phyloP scores from a whole-genome alignment of 30 jellyfish, hydroid and myxozoan genomes.

The Aurelia sp. region DNA sequence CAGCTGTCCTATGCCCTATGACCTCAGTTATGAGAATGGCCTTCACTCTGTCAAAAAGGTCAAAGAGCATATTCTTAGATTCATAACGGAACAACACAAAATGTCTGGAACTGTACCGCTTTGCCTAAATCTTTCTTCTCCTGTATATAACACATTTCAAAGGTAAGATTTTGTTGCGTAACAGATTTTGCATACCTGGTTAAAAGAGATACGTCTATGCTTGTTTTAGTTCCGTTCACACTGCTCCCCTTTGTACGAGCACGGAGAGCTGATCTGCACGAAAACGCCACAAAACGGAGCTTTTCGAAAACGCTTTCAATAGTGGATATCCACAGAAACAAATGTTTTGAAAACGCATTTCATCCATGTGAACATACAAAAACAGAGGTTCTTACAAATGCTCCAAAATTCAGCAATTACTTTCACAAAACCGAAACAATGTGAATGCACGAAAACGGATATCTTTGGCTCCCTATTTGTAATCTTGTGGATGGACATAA shows the following conservation, averaged over 20 bases:
- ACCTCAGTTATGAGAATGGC: slow-evolving; percentile 85
- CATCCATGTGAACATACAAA: too few species aligned
- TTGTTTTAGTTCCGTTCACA: not conserved
- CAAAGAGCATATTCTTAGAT: slow-evolving; percentile 78
- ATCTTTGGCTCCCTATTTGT: too few species aligned
- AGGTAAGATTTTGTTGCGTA: slow-evolving; percentile 61
- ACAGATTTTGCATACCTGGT: not conserved
- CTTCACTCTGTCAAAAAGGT: slow-evolving; percentile 86
- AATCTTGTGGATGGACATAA: too few species aligned
- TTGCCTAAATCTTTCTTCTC: slow-evolving; percentile 92
- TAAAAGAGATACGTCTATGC: not conserved
- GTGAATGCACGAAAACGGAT: too few species aligned
- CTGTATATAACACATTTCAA: slow-evolving; percentile 90
- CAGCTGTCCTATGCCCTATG: slow-evolving; percentile 73
- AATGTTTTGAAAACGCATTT: too few species aligned
- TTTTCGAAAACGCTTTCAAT: not conserved
- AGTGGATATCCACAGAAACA: too few species aligned
- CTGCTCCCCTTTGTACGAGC: too few species aligned
- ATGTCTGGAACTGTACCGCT: slow-evolving; percentile 92
- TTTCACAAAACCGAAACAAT: too few species aligned
- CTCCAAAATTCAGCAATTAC: too few species aligned
- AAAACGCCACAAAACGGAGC: too few species aligned
- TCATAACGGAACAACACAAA: slow-evolving; percentile 76
- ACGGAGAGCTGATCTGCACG: not conserved
- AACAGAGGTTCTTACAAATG: too few species aligned